Conservation (phyloP, 1,140 invertebrate genomes). For the Leptopilina boulardi region DNA sequence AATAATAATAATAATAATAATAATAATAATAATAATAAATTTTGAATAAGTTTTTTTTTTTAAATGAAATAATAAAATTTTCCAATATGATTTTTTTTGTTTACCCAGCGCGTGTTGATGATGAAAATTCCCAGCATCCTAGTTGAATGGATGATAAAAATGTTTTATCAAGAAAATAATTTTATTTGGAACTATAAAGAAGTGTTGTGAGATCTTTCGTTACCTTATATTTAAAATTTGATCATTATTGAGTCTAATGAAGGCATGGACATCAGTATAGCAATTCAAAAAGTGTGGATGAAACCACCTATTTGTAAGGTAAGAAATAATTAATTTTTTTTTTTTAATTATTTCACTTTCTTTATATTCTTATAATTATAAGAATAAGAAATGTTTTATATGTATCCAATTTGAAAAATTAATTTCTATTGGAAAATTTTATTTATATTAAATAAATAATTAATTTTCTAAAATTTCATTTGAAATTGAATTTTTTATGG, state of each 20-base stretch:
- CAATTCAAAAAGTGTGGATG: slow-evolving; percentile 42
- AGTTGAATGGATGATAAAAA: background rate
- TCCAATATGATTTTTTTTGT: background rate
- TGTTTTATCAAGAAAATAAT: background rate
- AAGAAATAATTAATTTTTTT: slow-evolving; percentile 32
- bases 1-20: too few relatives aligned
- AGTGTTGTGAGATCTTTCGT: background rate
- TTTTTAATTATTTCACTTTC: too few relatives aligned
- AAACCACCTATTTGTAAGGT: slow-evolving; percentile 48
- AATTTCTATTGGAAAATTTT: too few relatives aligned
- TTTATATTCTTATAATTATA: too few relatives aligned
- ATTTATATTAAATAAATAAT: too few relatives aligned
- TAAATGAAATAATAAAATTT: background rate
- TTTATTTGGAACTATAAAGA: background rate
- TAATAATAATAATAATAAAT: background rate
- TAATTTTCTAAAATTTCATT: too few relatives aligned
- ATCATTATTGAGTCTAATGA: background rate
- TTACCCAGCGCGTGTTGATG: background rate
- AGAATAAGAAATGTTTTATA: too few relatives aligned
- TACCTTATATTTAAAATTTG: background rate
- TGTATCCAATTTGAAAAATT: too few relatives aligned
- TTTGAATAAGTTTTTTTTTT: background rate
- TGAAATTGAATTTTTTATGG: background rate
- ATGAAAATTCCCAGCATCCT: background rate
- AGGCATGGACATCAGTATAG: slow-evolving; percentile 15